Conservation (phyloP, 2,888 invertebrate genomes). For the Heliconius aoede region DNA sequence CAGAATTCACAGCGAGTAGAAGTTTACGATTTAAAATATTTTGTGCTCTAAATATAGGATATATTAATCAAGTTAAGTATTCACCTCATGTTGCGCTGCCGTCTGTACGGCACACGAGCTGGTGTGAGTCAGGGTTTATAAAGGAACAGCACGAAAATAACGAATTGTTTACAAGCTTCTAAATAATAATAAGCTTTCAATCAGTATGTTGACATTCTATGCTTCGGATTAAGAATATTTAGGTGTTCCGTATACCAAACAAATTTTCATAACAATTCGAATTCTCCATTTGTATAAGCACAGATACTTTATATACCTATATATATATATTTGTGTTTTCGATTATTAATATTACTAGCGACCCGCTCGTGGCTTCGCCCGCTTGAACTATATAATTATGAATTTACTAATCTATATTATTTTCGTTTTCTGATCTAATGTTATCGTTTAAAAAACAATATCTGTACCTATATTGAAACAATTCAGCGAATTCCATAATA, state of each 20-base stretch:
- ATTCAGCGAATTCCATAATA: too few species aligned
- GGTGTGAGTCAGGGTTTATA: slow-evolving; percentile 26
- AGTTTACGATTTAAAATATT: slow-evolving; percentile 9
- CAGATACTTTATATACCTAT: too few species aligned
- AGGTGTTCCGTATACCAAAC: not conserved
- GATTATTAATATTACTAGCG: too few species aligned
- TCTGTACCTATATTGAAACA: too few species aligned
- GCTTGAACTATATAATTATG: too few species aligned
- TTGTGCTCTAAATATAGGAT: slow-evolving; percentile 15
- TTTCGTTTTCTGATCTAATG: too few species aligned
- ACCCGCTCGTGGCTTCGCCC: too few species aligned
- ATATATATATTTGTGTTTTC: too few species aligned
- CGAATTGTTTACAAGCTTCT: slow-evolving; percentile 24
- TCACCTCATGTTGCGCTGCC: slow-evolving; percentile 22
- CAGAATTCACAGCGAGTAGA: not conserved
- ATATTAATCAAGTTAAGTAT: slow-evolving; percentile 23
- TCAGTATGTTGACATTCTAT: slow-evolving; percentile 21
- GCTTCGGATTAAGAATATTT: not conserved
- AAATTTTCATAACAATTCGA: not conserved
- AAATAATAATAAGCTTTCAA: slow-evolving; percentile 20
- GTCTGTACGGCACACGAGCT: slow-evolving; percentile 22
- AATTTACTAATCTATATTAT: too few species aligned
- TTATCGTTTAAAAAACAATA: too few species aligned
- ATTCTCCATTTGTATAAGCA: not conserved
- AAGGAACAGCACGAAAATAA: slow-evolving; percentile 28